phyloP scores from a whole-genome alignment of 1,140 invertebrate species.

The Saxidomus purpurata region DNA sequence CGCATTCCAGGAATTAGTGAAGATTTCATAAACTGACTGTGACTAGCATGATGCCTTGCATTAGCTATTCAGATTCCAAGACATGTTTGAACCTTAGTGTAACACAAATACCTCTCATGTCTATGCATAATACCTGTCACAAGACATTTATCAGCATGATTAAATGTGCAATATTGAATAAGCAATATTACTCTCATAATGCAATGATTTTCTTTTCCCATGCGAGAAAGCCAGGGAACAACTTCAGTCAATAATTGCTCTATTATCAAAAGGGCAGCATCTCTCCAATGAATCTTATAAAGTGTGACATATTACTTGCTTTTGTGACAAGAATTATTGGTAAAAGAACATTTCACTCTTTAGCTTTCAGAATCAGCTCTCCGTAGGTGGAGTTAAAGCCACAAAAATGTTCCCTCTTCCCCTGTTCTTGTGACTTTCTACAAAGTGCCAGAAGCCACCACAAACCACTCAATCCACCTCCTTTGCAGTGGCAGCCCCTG shows the following conservation, averaged over 20 bases:
- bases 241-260: background rate
- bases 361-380: no score
- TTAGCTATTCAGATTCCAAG: background rate
- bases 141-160: background rate
- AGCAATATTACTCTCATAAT: background rate
- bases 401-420: no score
- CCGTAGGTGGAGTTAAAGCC: no score
- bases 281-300: no score
- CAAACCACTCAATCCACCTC: no score
- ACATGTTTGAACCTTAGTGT: background rate
- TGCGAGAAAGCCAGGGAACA: background rate
- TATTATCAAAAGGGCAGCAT: background rate
- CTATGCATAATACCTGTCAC: constrained; percentile 15
- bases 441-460: no score
- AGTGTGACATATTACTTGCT: no score
- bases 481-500: no score
- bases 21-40: no score
- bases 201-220: background rate
- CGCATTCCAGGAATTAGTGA: no score
- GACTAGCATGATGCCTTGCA: background rate
- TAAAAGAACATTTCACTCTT: background rate
- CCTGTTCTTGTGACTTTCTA: no score
- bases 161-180: background rate
- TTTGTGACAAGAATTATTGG: no score
- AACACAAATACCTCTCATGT: background rate